Evolutionary conservation across 2,113 vertebrate species (phyloP).

Genomic region (Coptodon rendalli): DNA sequence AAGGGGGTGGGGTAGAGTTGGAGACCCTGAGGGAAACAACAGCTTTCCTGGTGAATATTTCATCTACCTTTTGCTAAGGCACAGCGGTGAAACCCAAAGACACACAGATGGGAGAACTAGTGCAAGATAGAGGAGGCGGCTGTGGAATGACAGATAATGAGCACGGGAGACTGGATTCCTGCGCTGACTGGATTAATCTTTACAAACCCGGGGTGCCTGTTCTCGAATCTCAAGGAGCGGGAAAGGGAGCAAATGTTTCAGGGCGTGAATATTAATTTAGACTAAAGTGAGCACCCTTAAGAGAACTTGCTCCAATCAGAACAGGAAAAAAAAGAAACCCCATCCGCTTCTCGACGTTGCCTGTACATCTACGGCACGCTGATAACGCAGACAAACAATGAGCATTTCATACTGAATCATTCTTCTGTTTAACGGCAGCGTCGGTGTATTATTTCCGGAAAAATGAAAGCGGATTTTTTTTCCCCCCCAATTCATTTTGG

Average conservation of each 20-base stretch:
- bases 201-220: neutral
- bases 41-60: slow-evolving; percentile 60
- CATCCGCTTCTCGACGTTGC: neutral
- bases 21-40: slow-evolving; percentile 22
- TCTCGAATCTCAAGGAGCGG: slow-evolving; percentile 3
- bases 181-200: slow-evolving; percentile 15
- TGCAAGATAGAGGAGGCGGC: neutral
- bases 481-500: rapidly evolving
- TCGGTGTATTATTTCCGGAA: neutral
- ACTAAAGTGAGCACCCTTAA: neutral
- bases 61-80: slow-evolving; percentile 14
- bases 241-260: neutral
- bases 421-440: neutral
- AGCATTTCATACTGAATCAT: neutral
- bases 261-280: slow-evolving; percentile 12
- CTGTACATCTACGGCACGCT: neutral
- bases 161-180: slow-evolving; percentile 10
- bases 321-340: neutral
- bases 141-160: slow-evolving; percentile 3
- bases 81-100: neutral
- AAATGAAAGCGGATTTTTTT: neutral
- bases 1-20: neutral
- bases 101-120: neutral
- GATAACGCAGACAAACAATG: neutral
- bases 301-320: neutral